Percentiles rank a stretch among this genome's conserved stretches.
Evolutionary conservation across 2,888 invertebrate species (phyloP).

Genomic region (Eristalis tenax): DNA sequence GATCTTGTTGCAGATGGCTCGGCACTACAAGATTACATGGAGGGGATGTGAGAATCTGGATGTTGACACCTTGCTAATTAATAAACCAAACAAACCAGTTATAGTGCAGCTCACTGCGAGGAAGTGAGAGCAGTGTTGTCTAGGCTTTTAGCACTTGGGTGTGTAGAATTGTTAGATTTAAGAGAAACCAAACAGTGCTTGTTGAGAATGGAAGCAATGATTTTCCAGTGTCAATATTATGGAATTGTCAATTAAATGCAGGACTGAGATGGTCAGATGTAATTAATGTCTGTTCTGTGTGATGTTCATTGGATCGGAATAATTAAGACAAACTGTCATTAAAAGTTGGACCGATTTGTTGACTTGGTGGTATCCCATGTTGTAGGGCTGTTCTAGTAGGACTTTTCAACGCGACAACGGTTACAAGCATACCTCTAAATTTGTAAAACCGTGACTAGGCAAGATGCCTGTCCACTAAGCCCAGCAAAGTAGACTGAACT

Average conservation of each 20-base stretch:
- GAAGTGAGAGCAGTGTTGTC: background rate
- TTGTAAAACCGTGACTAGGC: no score
- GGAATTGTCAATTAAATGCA: background rate
- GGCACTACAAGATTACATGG: conserved; percentile 86
- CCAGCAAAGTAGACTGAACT: no score
- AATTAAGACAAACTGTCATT: no score
- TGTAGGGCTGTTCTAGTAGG: no score
- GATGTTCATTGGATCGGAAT: no score
- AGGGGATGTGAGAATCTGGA: conserved; percentile 84
- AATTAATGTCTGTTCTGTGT: background rate
- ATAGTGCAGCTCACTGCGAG: conserved; percentile 75
- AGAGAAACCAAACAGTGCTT: background rate
- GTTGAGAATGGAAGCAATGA: background rate
- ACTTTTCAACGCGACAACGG: no score
- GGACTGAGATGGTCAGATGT: background rate
- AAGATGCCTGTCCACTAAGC: no score
- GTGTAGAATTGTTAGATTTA: background rate
- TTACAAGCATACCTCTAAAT: no score
- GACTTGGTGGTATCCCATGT: no score
- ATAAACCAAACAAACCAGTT: conserved; percentile 87
- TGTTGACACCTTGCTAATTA: conserved; percentile 87
- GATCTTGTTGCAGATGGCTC: conserved; percentile 83
- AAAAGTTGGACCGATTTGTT: no score
- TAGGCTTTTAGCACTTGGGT: background rate
- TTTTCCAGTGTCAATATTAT: background rate